Conservation (phyloP, 2,113 vertebrate species). For the Sigmodon hispidus region DNA sequence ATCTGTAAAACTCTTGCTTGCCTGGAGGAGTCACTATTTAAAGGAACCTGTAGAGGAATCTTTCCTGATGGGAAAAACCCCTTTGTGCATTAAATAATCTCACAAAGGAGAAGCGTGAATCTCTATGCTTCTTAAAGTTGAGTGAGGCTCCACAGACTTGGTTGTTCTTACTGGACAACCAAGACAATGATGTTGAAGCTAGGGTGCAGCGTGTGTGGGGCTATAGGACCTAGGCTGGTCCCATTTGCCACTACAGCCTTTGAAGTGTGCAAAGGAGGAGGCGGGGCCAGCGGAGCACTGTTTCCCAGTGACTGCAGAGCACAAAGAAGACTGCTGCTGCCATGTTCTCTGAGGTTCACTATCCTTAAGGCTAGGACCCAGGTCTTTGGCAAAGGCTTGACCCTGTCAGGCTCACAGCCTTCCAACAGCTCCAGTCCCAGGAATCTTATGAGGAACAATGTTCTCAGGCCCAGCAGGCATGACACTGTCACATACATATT, state of each 20-base stretch:
- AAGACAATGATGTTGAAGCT: not conserved
- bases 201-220: too few relatives aligned
- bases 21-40: conserved; percentile 75
- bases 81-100: conserved; percentile 70
- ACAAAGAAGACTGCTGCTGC: not conserved
- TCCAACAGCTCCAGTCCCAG: not conserved
- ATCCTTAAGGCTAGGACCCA: not conserved
- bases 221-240: not conserved
- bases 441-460: not conserved
- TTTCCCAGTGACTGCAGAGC: not conserved
- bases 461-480: not conserved
- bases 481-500: not conserved
- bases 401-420: not conserved
- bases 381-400: not conserved
- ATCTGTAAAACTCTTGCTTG: conserved; percentile 73
- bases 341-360: not conserved
- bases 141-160: not conserved
- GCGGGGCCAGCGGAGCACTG: not conserved
- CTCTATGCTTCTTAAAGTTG: conserved; percentile 12
- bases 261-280: not conserved
- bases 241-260: not conserved
- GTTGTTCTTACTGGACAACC: not conserved
- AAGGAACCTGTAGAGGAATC: conserved; percentile 70
- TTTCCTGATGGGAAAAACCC: conserved; percentile 68
- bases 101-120: not conserved